Base-by-base conservation (phyloP, 2,113 vertebrate genomes). In the Pomatostomus ruficeps region DNA sequence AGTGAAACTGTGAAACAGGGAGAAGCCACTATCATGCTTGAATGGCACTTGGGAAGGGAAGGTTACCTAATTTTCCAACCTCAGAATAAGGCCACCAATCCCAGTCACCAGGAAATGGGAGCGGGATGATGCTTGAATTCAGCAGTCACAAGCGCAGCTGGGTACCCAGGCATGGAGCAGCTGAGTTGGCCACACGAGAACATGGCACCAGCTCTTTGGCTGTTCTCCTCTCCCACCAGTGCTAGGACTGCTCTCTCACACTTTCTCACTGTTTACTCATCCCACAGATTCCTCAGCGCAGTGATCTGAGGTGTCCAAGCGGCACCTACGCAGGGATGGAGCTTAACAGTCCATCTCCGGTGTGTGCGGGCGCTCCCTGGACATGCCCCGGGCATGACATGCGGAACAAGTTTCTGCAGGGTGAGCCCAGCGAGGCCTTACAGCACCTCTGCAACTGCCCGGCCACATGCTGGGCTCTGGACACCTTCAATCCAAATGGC, bases 401-500 rank as follows among this genome's bases (percentile, higher is more conserved):
- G 51, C 38, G 4, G 70, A 94, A 93, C 94, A 93, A 97, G 96
- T 88, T 52, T 58, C 92, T 95, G 94, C 96, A 97, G 85, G 76
- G 83, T 0, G 33, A 95, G 67, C 67, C 80, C 79, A 49, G 46
- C 1, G 1, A 66, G 62, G 72, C 77, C 81, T 88, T 16, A 17
- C 38, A 77, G 95, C 49, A 80, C 51, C n/a, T 62, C 85, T 38
- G 40, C 8, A 92, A 83, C 75, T 59, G 88, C 51, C 48, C 2
- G 0, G 83, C 63, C 75, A 66, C 72, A 43, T 1, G 9, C 55
- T 51, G 14, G 0, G 54, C 63, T 68, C 68, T 19, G 48, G 38
- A 83, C 88, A 71, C 75, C 75, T 93, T 67, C 79, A 83, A 67
- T 43, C 72, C 72, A 86, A 80, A 83, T 1, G 35, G 63, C 85